Percentiles rank a stretch among this genome's conserved stretches.
phyloP scores from a whole-genome alignment of 2,797 vertebrate species.

The Phoeniculus purpureus region DNA sequence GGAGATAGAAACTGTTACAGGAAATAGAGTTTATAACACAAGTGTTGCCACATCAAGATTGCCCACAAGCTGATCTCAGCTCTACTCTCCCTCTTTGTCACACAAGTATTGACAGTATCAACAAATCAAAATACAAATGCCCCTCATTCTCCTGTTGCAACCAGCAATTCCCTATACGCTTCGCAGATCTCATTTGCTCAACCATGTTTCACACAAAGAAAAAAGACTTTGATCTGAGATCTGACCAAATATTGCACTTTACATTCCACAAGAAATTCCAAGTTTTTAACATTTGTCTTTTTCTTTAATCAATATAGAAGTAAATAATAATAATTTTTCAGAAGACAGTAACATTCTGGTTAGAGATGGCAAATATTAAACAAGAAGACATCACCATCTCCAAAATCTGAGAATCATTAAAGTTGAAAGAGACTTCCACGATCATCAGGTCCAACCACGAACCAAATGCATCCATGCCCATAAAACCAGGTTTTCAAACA shows the following conservation, averaged over 20 bases:
- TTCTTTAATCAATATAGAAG: background rate
- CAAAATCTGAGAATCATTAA: background rate
- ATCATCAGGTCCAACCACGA: too few relatives aligned
- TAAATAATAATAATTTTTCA: background rate
- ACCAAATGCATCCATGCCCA: too few relatives aligned
- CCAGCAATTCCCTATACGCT: background rate
- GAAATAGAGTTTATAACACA: background rate
- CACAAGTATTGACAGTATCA: background rate
- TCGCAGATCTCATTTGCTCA: background rate
- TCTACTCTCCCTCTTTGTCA: background rate
- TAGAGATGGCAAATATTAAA: background rate
- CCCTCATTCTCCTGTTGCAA: background rate
- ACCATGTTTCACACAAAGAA: background rate
- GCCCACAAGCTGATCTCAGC: background rate
- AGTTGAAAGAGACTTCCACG: too few relatives aligned
- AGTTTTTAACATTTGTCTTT: background rate
- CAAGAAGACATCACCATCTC: background rate
- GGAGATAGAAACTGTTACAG: background rate
- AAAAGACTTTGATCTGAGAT: background rate
- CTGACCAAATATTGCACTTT: background rate
- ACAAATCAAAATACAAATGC: background rate
- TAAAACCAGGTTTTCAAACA: too few relatives aligned
- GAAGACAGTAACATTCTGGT: background rate
- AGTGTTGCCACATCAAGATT: background rate
- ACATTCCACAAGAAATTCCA: fast-evolving